Conservation (phyloP, 2,797 vertebrate genomes). For the Natrix natrix region DNA sequence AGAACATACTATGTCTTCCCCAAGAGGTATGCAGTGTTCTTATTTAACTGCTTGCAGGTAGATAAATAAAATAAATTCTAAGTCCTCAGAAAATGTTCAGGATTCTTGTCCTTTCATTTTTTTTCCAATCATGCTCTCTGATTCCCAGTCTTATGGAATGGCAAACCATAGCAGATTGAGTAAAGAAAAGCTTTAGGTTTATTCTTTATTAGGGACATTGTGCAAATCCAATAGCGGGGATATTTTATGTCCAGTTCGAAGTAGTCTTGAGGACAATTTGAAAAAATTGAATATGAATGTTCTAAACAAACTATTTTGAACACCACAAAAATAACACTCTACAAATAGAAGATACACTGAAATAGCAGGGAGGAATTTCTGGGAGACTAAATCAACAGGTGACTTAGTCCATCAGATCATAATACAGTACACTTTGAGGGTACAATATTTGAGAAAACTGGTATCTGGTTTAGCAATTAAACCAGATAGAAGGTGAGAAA, state of each 20-base stretch:
- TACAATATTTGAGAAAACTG: not conserved
- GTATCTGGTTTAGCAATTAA: slow-evolving; percentile 2
- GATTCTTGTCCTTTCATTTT: not conserved
- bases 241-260: not conserved
- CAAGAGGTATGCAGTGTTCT: not conserved
- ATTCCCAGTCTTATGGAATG: not conserved
- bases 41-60: not conserved
- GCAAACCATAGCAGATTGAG: not conserved
- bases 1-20: not conserved
- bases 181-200: not conserved
- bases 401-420: not conserved
- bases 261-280: not conserved
- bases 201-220: not conserved
- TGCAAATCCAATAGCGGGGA: not conserved
- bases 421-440: not conserved
- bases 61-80: not conserved
- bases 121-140: not conserved
- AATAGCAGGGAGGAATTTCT: not conserved
- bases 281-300: not conserved
- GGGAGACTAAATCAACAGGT: not conserved
- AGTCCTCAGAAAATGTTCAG: not conserved
- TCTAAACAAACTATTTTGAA: not conserved
- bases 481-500: not conserved
- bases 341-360: not conserved
- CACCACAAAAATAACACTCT: not conserved